phyloP scores from a whole-genome alignment of 1,140 invertebrate genomes.

The Stegodyphus mimosarum region DNA sequence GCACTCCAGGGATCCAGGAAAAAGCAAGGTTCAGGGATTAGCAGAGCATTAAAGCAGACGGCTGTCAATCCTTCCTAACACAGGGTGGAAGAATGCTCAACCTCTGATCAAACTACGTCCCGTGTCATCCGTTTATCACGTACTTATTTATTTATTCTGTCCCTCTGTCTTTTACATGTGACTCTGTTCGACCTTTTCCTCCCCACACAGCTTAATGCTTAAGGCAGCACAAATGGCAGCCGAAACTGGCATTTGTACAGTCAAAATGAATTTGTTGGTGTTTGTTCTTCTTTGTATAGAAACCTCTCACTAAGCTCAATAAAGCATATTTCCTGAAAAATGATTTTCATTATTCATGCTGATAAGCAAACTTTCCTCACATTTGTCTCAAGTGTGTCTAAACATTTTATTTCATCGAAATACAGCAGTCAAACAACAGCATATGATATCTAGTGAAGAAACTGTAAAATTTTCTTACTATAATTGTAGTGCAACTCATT shows the following conservation, averaged over 20 bases:
- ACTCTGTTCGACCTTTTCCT: not conserved
- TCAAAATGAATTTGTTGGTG: no score
- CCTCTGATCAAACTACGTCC: not conserved
- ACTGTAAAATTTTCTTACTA: no score
- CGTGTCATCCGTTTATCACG: not conserved
- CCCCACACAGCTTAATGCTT: not conserved
- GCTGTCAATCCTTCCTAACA: not conserved
- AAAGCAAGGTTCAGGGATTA: conserved; percentile 41
- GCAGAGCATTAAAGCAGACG: conserved; percentile 31
- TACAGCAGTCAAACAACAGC: no score
- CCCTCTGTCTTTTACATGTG: not conserved
- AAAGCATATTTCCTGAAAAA: no score
- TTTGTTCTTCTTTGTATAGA: no score
- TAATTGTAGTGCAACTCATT: no score
- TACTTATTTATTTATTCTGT: conserved; percentile 40
- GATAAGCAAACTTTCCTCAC: no score
- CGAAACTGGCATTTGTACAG: not conserved
- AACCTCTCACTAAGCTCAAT: no score
- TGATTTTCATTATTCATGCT: no score
- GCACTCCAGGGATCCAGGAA: conserved; percentile 28
- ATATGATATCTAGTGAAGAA: no score
- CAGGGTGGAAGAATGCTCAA: not conserved
- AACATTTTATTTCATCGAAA: no score
- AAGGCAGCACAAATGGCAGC: not conserved
- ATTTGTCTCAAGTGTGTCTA: no score